Evolutionary conservation across 2,113 vertebrate genomes (phyloP), one percentile per base, ranked within the genome.

Genomic region (Neogobius melanostomus): DNA sequence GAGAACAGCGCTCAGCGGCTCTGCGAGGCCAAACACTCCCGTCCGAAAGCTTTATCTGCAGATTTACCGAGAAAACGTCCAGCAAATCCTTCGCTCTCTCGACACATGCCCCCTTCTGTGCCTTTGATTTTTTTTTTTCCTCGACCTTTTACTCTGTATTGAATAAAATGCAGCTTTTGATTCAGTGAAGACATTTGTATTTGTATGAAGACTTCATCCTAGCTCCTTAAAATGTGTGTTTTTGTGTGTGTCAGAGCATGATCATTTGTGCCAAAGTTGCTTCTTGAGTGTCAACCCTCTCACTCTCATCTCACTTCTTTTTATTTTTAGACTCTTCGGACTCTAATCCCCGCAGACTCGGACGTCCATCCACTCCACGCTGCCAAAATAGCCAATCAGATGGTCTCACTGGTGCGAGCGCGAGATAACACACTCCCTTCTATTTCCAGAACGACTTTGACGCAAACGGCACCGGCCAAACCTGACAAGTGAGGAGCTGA

Each of bases 41-140:
- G 82, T 87, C 46, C 56, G 71, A 57, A 65, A 11, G 80, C 66
- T 81, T 85, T 78, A 88, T 72, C 82, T 76, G n/a, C 64, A 80
- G 75, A 79, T 87, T 85, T 80, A 51, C 68, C 69, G 77, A 68
- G 49, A 48, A 74, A 86, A 80, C 75, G 57, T 85, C 54, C 73
- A 73, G 69, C 73, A 85, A 86, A 89, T 85, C 84, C 84, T 49
- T 42, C 0, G 0, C 73, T 74, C 67, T 66, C 44, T 2, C 46
- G 7, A 5, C 69, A 61, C 52, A 7, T 46, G 43, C 9, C 50
- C 50, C 64, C 56, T 21, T 14, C 44, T 10, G 17, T 1, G 5
- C 2, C 10, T 51, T 15, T 0, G 21, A 49, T 50, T n/a, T n/a
- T 46, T 17, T 5, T 11, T n/a, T 12, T 15, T 14, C 21, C 16